Evolutionary conservation across 2,797 vertebrate genomes (phyloP).

Genomic region (Chromis chromis): DNA sequence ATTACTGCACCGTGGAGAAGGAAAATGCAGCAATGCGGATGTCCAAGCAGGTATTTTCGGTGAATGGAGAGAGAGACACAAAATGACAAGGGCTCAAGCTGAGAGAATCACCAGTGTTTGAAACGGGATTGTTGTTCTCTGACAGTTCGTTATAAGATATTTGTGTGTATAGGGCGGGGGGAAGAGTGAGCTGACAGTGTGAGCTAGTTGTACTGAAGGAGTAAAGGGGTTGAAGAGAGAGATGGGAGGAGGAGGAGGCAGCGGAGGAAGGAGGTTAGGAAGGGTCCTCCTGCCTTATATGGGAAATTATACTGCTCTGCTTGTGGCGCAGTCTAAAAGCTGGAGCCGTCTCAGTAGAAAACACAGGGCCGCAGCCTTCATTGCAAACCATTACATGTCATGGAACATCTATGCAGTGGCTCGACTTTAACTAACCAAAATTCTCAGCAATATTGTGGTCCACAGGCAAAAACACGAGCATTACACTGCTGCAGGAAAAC

Average conservation of each 20-base stretch:
- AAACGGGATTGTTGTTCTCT: conserved; percentile 30
- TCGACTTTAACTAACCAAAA: conserved; percentile 42
- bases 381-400: conserved; percentile 43
- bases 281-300: conserved; percentile 84
- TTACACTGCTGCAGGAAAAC: conserved; percentile 25
- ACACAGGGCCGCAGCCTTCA: conserved; percentile 42
- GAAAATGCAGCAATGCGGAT: conserved; percentile 32
- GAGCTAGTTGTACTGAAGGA: conserved; percentile 63
- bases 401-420: conserved; percentile 33
- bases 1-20: conserved; percentile 20
- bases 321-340: conserved; percentile 73
- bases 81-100: conserved; percentile 16
- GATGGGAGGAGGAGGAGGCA: conserved; percentile 49
- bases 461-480: conserved; percentile 18
- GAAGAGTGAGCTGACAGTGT: conserved; percentile 53
- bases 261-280: conserved; percentile 66
- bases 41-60: conserved; percentile 32
- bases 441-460: conserved; percentile 45
- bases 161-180: conserved; percentile 47
- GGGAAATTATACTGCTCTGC: conserved; percentile 78
- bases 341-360: conserved; percentile 64
- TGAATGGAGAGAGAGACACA: conserved; percentile 14
- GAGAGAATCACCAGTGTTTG: conserved; percentile 3
- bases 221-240: conserved; percentile 60
- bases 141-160: conserved; percentile 15